A percentile compares a stretch with the other conserved stretches of the same genome.
phyloP scores from a whole-genome alignment of 2,113 vertebrate genomes.

The Hypomesus transpacificus region DNA sequence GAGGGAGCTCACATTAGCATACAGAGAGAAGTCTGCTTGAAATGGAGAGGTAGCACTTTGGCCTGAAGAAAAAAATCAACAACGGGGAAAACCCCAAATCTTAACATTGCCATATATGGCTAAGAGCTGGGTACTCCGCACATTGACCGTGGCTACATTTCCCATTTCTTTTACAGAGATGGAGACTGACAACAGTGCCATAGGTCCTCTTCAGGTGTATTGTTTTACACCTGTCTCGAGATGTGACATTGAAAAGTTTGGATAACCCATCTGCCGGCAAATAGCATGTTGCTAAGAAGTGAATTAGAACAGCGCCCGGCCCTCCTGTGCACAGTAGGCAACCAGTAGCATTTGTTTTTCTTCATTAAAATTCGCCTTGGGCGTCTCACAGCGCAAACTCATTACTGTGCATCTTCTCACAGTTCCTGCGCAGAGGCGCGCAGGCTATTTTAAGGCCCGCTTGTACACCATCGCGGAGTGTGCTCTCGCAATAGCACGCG shows the following conservation, averaged over 20 bases:
- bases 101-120: too few species aligned
- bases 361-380: conserved; percentile 61
- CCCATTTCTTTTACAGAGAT: conserved; percentile 1
- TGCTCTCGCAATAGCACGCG: conserved; percentile 23
- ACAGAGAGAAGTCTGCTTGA: too few species aligned
- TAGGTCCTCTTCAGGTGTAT: conserved; percentile 7
- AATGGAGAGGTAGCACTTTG: too few species aligned
- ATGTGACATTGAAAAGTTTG: conserved; percentile 10
- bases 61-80: too few species aligned
- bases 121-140: too few species aligned
- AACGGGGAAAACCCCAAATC: too few species aligned
- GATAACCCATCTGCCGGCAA: conserved; percentile 16
- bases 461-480: conserved; percentile 27
- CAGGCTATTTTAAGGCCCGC: conserved; percentile 54
- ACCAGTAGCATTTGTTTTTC: conserved; percentile 52
- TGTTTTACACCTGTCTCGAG: conserved; percentile 17
- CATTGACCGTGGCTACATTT: background rate
- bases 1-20: too few species aligned
- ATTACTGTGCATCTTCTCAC: conserved; percentile 52
- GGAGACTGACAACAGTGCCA: conserved; percentile 15
- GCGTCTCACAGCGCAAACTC: conserved; percentile 50
- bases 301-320: conserved; percentile 23
- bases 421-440: conserved; percentile 34
- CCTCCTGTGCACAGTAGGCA: conserved; percentile 42
- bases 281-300: conserved; percentile 16